These are phyloP conservation scores for Notarius quadriscutis DNA, from an alignment of 2,113 vertebrate genomes.

Conservation along the genomic window DNA sequence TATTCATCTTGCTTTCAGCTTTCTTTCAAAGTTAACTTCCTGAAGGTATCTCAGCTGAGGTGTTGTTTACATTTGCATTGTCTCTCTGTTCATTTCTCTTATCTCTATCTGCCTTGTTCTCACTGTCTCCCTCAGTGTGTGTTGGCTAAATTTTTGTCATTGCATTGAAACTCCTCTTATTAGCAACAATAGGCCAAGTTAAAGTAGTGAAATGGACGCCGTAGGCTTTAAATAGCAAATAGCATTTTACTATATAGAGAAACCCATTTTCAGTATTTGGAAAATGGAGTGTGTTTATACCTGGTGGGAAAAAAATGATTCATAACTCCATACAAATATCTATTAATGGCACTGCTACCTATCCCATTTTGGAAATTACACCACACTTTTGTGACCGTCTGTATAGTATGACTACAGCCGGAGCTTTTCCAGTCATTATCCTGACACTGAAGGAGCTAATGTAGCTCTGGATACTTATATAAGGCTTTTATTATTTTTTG, in stretches of 20 bases:
- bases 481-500: conserved; percentile 36
- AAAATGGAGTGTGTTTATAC: conserved; percentile 24
- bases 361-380: conserved; percentile 29
- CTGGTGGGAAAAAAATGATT: conserved; percentile 3
- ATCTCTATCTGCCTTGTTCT: not conserved
- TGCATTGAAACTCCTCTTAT: not conserved
- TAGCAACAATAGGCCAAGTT: not conserved
- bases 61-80: conserved; percentile 6
- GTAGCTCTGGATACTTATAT: conserved; percentile 26
- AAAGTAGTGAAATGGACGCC: not conserved
- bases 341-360: conserved; percentile 26
- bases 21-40: conserved; percentile 73
- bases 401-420: not conserved
- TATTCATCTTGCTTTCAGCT: conserved; percentile 66
- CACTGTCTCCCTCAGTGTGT: not conserved
- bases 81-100: not conserved
- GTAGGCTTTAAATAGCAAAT: conserved; percentile 31
- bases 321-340: conserved; percentile 31
- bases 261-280: conserved; percentile 29
- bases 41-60: conserved; percentile 69
- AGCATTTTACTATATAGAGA: conserved; percentile 1
- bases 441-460: conserved; percentile 21
- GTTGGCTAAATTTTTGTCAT: not conserved
- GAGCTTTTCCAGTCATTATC: conserved; percentile 34
- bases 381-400: conserved; percentile 21